These are phyloP conservation scores for Lutjanus argentimaculatus DNA, from an alignment of 2,797 vertebrate species.

Conservation along the genomic window DNA sequence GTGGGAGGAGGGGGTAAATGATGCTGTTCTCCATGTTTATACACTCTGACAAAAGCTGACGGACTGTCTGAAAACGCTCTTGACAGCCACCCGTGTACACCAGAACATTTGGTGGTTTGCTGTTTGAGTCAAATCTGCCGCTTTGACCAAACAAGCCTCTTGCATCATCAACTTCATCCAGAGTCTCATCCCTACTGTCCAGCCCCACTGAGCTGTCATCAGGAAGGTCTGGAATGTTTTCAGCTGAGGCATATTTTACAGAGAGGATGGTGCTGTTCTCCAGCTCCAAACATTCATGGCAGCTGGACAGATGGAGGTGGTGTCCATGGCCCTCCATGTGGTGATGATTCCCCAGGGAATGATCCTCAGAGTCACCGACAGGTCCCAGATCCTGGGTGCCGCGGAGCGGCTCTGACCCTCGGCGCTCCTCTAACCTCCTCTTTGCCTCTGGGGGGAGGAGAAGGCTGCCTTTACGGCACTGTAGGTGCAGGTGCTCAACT, in stretches of 20 bases:
- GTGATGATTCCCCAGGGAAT: conserved; percentile 69
- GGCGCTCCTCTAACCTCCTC: conserved; percentile 57
- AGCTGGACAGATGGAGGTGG: conserved; percentile 93
- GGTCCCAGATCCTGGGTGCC: conserved; percentile 26
- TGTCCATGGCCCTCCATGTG: conserved; percentile 83
- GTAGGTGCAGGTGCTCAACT: conserved; percentile 1
- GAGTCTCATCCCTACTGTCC: conserved; percentile 43
- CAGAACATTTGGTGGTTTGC: conserved; percentile 92
- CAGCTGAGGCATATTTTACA: conserved; percentile 90
- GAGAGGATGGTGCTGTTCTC: conserved; percentile 96
- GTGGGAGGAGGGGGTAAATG: conserved; percentile 88
- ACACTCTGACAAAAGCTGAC: conserved; percentile 85
- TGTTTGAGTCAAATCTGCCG: conserved; percentile 41
- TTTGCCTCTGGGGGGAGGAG: conserved; percentile 41
- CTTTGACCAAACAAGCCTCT: conserved; percentile 12
- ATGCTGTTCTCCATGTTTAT: conserved; percentile 87
- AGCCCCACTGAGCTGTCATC: conserved; percentile 67
- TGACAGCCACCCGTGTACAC: conserved; percentile 87
- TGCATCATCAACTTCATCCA: conserved; percentile 39
- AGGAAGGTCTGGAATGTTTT: conserved; percentile 92
- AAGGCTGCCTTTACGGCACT: conserved; percentile 62
- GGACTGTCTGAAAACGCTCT: conserved; percentile 81
- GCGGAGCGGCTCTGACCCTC: conserved; percentile 68
- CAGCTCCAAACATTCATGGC: conserved; percentile 93
- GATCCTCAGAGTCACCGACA: conserved; percentile 44